A percentile compares a stretch with the other conserved stretches of the same genome.
These are phyloP conservation scores for Chloroclystis v-ata DNA, from an alignment of 2,888 invertebrate genomes.

Conservation along the genomic window DNA sequence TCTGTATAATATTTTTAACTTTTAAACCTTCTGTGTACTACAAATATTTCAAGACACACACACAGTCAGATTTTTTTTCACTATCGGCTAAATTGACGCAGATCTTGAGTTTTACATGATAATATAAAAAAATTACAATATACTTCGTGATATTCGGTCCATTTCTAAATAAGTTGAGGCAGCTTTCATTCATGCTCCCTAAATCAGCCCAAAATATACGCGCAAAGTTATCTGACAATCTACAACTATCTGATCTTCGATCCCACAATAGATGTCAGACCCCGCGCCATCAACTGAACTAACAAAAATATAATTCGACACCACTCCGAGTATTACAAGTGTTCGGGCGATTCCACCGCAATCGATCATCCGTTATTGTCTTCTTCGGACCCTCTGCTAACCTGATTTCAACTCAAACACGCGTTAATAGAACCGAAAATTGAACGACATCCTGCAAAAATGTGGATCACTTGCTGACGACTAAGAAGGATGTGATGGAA, in stretches of 20 bases:
- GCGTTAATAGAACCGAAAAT: conserved; percentile 5
- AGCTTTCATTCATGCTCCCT: too few relatives aligned
- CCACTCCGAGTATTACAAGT: conserved; percentile 44
- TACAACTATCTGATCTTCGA: too few relatives aligned
- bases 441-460: neutral
- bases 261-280: neutral
- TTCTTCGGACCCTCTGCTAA: neutral
- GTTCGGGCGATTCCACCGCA: conserved; percentile 35
- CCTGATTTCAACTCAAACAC: conserved; percentile 17
- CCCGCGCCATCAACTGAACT: neutral
- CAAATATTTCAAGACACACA: too few relatives aligned
- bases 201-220: neutral
- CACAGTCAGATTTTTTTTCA: too few relatives aligned
- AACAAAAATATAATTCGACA: conserved; percentile 32
- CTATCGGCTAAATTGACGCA: too few relatives aligned
- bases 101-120: too few relatives aligned
- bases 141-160: too few relatives aligned
- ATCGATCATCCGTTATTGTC: conserved; percentile 36
- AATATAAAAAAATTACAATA: too few relatives aligned
- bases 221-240: neutral
- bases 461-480: neutral
- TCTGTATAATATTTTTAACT: too few relatives aligned
- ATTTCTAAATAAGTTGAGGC: too few relatives aligned
- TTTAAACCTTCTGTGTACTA: too few relatives aligned
- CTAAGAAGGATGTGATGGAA: neutral